A percentile compares a stretch with the other conserved stretches of the same genome.
These are phyloP conservation scores for Lasioglossum morio DNA, from an alignment of 2,888 invertebrate genomes.

Conservation along the genomic window DNA sequence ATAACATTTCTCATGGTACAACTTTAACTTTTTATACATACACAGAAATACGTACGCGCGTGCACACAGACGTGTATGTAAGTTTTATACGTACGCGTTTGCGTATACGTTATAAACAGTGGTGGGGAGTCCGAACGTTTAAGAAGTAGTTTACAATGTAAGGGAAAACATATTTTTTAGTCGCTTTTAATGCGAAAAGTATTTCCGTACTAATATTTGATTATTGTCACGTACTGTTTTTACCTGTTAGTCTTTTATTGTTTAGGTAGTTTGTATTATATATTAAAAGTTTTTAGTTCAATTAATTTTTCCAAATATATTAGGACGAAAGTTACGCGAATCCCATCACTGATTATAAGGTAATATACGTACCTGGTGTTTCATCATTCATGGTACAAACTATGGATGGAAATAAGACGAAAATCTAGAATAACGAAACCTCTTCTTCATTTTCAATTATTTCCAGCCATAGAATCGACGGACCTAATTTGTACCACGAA, in stretches of 20 bases:
- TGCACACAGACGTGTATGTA: background rate
- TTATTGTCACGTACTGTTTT: background rate
- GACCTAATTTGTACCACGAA: too few species aligned
- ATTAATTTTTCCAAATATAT: background rate
- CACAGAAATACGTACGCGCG: background rate
- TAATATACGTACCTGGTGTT: slow-evolving; percentile 29
- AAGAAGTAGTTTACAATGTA: background rate
- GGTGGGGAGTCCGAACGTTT: background rate
- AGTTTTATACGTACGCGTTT: background rate
- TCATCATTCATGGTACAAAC: too few species aligned
- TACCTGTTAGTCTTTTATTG: background rate
- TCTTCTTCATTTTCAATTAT: too few species aligned
- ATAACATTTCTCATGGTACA: slow-evolving; percentile 44
- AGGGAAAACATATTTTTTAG: background rate
- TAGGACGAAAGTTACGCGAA: background rate
- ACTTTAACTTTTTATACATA: slow-evolving; percentile 48
- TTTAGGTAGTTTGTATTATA: background rate
- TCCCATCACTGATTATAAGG: slow-evolving; percentile 19
- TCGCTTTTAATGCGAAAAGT: background rate
- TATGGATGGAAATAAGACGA: too few species aligned
- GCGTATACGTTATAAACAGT: slow-evolving; percentile 3
- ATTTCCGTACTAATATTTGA: background rate
- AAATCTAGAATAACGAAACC: too few species aligned
- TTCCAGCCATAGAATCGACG: too few species aligned
- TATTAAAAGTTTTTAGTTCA: background rate